Percentiles rank a stretch among this genome's conserved stretches.
phyloP scores from a whole-genome alignment of 2,113 vertebrate genomes.

The Ceratotherium simum region DNA sequence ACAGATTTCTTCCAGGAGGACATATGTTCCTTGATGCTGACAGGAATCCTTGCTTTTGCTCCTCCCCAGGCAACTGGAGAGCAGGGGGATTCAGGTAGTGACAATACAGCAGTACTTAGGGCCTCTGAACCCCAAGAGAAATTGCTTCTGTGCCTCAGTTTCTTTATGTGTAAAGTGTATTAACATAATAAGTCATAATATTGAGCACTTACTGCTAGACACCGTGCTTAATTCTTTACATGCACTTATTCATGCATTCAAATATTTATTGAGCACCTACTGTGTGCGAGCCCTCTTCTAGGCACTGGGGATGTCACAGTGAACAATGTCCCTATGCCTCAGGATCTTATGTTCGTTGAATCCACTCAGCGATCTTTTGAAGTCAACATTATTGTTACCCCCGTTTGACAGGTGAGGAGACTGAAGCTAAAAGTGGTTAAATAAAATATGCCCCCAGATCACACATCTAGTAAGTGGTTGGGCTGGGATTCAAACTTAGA shows the following conservation, averaged over 20 bases:
- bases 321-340: not conserved
- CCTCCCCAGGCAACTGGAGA: not conserved
- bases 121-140: not conserved
- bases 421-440: not conserved
- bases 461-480: not conserved
- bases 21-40: not conserved
- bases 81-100: rapidly evolving
- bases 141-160: not conserved
- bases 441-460: not conserved
- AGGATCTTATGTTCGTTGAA: not conserved
- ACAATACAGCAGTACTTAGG: rapidly evolving
- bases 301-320: not conserved
- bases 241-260: not conserved
- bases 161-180: not conserved
- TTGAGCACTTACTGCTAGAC: not conserved
- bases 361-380: not conserved
- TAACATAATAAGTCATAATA: not conserved
- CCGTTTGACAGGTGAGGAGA: not conserved
- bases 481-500: not conserved
- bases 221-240: rapidly evolving
- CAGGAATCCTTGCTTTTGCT: not conserved
- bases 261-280: not conserved
- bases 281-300: no score
- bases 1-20: not conserved
- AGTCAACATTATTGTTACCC: not conserved